These are phyloP conservation scores for Rapana venosa DNA, from an alignment of 2,888 invertebrate species.

Conservation along the genomic window DNA sequence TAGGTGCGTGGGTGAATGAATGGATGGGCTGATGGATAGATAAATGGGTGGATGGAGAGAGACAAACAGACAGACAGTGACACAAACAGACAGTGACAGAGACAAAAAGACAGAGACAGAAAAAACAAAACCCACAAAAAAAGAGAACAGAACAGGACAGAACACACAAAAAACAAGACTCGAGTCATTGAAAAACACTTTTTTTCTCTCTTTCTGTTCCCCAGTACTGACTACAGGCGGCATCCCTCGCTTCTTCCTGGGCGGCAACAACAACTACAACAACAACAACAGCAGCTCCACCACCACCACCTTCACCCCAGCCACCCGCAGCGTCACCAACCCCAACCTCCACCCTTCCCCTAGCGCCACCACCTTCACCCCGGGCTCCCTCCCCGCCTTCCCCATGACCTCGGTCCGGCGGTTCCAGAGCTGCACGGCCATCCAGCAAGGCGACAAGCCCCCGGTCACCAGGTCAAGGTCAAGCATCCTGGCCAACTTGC, in stretches of 20 bases:
- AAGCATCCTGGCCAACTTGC: background rate
- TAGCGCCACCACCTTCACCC: slow-evolving; percentile 39
- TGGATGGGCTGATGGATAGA: background rate
- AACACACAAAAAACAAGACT: too few relatives aligned
- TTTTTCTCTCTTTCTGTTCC: background rate
- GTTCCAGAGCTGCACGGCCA: slow-evolving; percentile 54
- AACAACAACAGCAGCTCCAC: too few relatives aligned
- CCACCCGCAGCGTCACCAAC: slow-evolving; percentile 53
- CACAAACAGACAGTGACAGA: background rate
- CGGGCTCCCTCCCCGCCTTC: slow-evolving; percentile 45
- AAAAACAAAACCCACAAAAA: too few relatives aligned
- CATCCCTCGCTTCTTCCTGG: slow-evolving; percentile 9
- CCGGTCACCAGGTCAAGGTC: slow-evolving; percentile 17
- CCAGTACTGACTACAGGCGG: slow-evolving; percentile 38
- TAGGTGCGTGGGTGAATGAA: background rate
- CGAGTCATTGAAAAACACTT: too few relatives aligned
- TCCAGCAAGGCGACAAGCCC: slow-evolving; percentile 44
- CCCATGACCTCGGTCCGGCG: slow-evolving; percentile 50
- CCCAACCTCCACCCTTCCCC: slow-evolving; percentile 44
- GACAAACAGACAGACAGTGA: too few relatives aligned
- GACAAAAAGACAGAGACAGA: background rate
- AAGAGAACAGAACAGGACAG: too few relatives aligned
- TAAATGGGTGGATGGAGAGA: background rate
- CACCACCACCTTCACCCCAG: slow-evolving; percentile 41
- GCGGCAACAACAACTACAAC: slow-evolving; percentile 33